Evolutionary conservation across 30 jellyfish, hydroid and myxozoan genomes (phyloP).

Genomic region (Aurelia sp.): DNA sequence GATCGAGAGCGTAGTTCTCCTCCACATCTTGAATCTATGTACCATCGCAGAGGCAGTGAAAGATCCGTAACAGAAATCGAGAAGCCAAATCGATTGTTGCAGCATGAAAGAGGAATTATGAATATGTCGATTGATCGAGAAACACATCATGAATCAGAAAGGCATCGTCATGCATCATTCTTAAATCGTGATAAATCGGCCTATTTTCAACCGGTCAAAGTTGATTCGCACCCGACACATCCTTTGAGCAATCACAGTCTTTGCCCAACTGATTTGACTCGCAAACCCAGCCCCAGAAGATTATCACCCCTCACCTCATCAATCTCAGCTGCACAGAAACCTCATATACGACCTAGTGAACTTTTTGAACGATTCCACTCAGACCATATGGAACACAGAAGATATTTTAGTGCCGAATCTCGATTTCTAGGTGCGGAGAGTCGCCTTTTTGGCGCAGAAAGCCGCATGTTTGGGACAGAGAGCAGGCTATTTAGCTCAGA

Average conservation of each 20-base stretch:
- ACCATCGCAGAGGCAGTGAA: constrained; percentile 64
- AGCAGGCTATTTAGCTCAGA: constrained; percentile 28
- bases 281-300: constrained; percentile 70
- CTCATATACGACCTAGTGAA: constrained; percentile 54
- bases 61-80: constrained; percentile 44
- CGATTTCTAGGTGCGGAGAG: constrained; percentile 44
- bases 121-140: constrained; percentile 70
- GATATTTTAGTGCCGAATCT: constrained; percentile 41
- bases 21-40: constrained; percentile 69
- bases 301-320: constrained; percentile 61
- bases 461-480: constrained; percentile 37
- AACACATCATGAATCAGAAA: constrained; percentile 62
- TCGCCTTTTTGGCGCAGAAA: constrained; percentile 50
- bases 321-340: constrained; percentile 39
- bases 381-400: constrained; percentile 61
- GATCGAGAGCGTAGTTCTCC: constrained; percentile 74
- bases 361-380: constrained; percentile 55
- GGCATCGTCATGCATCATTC: constrained; percentile 70
- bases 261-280: constrained; percentile 41
- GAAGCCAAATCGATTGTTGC: constrained; percentile 41
- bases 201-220: constrained; percentile 64
- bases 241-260: constrained; percentile 50
- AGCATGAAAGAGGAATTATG: constrained; percentile 49
- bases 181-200: constrained; percentile 70
- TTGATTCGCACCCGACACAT: constrained; percentile 38